Base-by-base conservation (phyloP, 2,888 invertebrate species). In the Linnaemya vulpina region DNA sequence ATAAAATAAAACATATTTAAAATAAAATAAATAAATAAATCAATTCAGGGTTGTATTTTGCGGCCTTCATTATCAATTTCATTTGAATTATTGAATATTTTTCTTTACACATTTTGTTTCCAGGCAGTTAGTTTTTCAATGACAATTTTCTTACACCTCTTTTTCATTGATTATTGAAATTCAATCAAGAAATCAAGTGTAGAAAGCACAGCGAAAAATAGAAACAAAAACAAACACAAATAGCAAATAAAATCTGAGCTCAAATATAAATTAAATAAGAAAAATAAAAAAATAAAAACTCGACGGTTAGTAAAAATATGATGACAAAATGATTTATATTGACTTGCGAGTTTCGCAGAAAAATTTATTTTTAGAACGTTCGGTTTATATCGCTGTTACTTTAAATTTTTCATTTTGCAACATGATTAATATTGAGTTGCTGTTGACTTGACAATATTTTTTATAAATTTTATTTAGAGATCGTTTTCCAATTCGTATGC, bases 51-150 rank as follows among this genome's bases (percentile, higher is more conserved):
- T 43, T 30, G 5, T 55, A 25, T 55, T 15, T 53, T n/a, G 13
- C 11, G 17, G 7, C 62, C 73, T 62, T 74, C 20, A 38, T n/a
- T 62, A 38, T 62, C 73, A 62, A 62, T 74, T 49, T 25, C n/a
- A 20, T 62, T 62, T 62, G 38, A 62, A 62, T 74, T 62, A 62
- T 62, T n/a, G 49, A 4, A 30, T 58, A 15, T 1, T 3, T 17
- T 35, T n/a, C n/a, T n/a, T n/a, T n/a, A n/a, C n/a, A 5, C 35
- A 11, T 67, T 51, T n/a, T 38, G 1, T 22, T 60, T 10, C 17
- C 11, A 30, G 0, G 17, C 22, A 22, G 8, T 58, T n/a, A n/a
- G n/a, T n/a, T n/a, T n/a, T 60, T 20, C 43, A 17, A 71, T 43
- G 8, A 20, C 35, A 55, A 43, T n/a, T 38, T 40, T 20, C 35